These are phyloP conservation scores for Xyliphius kryptos DNA, from an alignment of 2,113 vertebrate species.

Conservation along the genomic window DNA sequence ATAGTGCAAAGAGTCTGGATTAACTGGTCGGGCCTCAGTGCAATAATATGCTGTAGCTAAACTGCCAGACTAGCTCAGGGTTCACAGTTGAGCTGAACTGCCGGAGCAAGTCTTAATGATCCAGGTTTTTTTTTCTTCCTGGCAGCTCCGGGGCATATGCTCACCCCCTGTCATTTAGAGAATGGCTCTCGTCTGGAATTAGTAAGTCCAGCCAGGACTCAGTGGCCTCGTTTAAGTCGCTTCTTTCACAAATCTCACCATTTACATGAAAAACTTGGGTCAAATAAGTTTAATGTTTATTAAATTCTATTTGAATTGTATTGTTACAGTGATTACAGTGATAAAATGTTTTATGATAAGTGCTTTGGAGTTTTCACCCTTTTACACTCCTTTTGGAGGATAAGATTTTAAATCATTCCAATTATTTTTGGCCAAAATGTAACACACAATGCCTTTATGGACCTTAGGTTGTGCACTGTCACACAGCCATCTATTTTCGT, in stretches of 20 bases:
- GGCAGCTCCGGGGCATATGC: slow-evolving; percentile 51
- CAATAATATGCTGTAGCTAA: slow-evolving; percentile 37
- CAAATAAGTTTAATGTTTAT: too few relatives aligned
- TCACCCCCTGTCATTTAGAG: slow-evolving; percentile 37
- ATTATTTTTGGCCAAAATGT: too few relatives aligned
- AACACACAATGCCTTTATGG: too few relatives aligned
- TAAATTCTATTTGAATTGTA: too few relatives aligned
- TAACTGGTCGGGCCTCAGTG: slow-evolving; percentile 5
- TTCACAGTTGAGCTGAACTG: slow-evolving; percentile 47
- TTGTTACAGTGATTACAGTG: too few relatives aligned
- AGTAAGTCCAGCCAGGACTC: slow-evolving; percentile 35
- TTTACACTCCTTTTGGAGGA: too few relatives aligned
- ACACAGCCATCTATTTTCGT: too few relatives aligned
- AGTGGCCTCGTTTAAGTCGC: slow-evolving; percentile 27
- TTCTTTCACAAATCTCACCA: slow-evolving; percentile 20
- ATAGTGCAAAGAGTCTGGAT: slow-evolving; percentile 1
- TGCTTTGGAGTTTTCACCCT: too few relatives aligned
- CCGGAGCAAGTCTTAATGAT: slow-evolving; percentile 53
- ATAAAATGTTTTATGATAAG: too few relatives aligned
- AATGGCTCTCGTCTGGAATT: slow-evolving; percentile 40
- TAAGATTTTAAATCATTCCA: too few relatives aligned
- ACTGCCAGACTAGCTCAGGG: slow-evolving; percentile 58
- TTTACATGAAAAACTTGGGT: background rate
- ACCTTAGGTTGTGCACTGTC: too few relatives aligned
- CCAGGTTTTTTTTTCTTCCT: slow-evolving; percentile 53